Evolutionary conservation across 30 jellyfish, hydroid and myxozoan species (phyloP).

Genomic region (Hydractinia echinata): DNA sequence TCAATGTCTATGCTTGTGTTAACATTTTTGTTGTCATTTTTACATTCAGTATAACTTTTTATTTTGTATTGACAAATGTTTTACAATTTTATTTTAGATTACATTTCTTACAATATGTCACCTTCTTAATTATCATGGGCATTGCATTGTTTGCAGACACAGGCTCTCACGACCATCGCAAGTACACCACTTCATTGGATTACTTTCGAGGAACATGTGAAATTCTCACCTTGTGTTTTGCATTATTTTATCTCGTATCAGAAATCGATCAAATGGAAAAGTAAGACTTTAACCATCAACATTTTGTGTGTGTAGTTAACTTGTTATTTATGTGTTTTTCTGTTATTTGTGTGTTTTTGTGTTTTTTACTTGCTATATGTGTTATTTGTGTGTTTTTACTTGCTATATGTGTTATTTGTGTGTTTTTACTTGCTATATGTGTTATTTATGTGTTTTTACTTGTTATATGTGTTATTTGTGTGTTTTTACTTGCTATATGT

Average conservation of each 20-base stretch:
- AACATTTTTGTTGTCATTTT: no score
- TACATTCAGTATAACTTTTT: not conserved
- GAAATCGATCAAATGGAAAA: slow-evolving; percentile 72
- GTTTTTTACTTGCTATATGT: no score
- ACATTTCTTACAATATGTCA: slow-evolving; percentile 35
- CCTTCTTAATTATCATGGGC: slow-evolving; percentile 43
- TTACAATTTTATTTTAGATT: slow-evolving; percentile 25
- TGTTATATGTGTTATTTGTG: no score
- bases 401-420: no score
- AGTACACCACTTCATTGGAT: slow-evolving; percentile 35
- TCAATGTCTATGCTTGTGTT: no score
- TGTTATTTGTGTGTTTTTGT: no score
- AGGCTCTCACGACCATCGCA: slow-evolving; percentile 35
- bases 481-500: no score
- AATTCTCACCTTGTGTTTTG: slow-evolving; percentile 36
- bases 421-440: no score
- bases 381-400: no score
- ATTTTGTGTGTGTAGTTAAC: not conserved
- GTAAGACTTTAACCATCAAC: slow-evolving; percentile 39
- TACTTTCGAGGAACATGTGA: slow-evolving; percentile 57
- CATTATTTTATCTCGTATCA: slow-evolving; percentile 39
- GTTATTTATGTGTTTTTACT: no score
- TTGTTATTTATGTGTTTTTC: no score
- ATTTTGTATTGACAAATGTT: not conserved
- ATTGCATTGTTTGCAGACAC: slow-evolving; percentile 51